Conservation (phyloP, 2,797 vertebrate genomes). For the Lepus oiostolus region DNA sequence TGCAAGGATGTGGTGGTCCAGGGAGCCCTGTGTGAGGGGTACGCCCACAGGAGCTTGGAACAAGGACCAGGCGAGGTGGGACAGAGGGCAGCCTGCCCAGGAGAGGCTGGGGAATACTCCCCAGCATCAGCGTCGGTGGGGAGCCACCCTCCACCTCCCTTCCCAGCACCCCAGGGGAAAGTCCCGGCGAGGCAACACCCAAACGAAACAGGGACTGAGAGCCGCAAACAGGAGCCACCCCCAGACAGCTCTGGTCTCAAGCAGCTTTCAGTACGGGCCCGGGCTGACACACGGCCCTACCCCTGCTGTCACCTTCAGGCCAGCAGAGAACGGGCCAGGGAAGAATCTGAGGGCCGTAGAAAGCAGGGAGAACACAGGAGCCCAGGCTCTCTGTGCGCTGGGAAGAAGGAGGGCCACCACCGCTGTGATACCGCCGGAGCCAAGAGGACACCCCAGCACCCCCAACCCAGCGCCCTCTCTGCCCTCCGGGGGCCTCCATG, state of each 20-base stretch:
- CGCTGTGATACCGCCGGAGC: fast-evolving
- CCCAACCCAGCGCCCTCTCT: neutral
- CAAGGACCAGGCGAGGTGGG: neutral
- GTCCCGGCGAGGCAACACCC: neutral
- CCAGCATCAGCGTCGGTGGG: neutral
- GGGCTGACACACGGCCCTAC: neutral
- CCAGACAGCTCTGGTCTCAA: neutral
- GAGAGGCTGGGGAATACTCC: neutral
- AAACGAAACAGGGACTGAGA: neutral
- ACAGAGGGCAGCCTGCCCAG: neutral
- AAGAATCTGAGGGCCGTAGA: neutral
- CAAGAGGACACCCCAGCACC: neutral
- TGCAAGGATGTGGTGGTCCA: neutral
- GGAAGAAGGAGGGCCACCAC: neutral
- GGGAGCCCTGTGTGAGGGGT: constrained; percentile 7
- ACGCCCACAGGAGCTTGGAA: neutral
- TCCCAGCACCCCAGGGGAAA: neutral
- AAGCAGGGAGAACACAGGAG: neutral
- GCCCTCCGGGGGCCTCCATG: constrained; percentile 30
- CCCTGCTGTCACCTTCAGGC: neutral
- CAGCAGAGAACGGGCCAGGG: neutral
- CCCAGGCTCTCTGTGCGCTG: neutral
- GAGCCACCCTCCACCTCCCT: neutral
- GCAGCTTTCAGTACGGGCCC: neutral
- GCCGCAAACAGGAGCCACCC: constrained; percentile 25